phyloP scores from a whole-genome alignment of 2,113 vertebrate species.

The Tragelaphus strepsiceros region DNA sequence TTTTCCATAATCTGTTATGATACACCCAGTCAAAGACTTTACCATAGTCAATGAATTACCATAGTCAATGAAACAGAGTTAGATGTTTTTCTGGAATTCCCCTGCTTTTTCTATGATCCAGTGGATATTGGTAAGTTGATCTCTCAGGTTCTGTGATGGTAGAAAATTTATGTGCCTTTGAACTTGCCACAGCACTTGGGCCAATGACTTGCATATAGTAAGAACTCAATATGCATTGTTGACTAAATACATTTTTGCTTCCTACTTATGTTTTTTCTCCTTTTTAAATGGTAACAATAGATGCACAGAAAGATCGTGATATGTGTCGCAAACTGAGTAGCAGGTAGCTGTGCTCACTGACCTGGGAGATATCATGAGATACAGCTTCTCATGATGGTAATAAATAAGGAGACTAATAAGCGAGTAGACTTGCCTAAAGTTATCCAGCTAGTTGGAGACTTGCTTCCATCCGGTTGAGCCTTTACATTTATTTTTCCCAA shows the following conservation, averaged over 20 bases:
- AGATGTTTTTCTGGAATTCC: neutral
- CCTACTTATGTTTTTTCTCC: neutral
- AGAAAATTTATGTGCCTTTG: neutral
- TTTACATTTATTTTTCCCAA: neutral
- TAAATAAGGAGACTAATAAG: rapidly evolving
- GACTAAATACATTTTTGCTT: constrained; percentile 14
- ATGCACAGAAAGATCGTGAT: neutral
- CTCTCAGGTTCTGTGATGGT: neutral
- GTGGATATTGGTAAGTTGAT: neutral
- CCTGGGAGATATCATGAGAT: neutral
- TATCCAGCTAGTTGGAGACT: neutral
- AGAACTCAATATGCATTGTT: neutral
- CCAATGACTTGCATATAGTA: neutral
- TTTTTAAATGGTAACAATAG: neutral
- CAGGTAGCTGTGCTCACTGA: constrained; percentile 21
- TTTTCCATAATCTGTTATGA: neutral
- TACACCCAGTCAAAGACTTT: neutral
- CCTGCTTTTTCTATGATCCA: neutral
- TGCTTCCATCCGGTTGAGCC: neutral
- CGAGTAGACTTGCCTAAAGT: neutral
- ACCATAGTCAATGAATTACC: neutral
- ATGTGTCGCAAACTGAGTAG: neutral
- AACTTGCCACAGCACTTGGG: neutral
- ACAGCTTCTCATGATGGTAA: neutral
- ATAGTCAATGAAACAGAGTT: too few relatives aligned